phyloP scores from a whole-genome alignment of 2,888 invertebrate species.

The Crioceris asparagi region DNA sequence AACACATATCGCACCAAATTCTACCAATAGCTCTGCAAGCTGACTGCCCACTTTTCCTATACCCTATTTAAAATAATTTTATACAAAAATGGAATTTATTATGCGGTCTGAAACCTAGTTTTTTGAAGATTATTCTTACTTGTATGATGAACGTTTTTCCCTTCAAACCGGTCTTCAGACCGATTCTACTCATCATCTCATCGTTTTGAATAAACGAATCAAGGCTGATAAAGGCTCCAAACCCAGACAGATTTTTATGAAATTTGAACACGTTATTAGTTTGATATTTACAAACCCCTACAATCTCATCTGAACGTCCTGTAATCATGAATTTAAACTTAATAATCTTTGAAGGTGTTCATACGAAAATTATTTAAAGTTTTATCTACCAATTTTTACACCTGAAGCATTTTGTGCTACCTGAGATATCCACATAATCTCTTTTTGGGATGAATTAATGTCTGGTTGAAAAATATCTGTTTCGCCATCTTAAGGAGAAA shows the following conservation, averaged over 20 bases:
- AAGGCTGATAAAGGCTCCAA: slow-evolving; percentile 26
- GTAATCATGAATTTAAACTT: too few relatives aligned
- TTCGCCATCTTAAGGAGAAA: slow-evolving; percentile 20
- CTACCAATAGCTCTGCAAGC: slow-evolving; percentile 23
- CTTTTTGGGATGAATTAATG: slow-evolving; percentile 24
- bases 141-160: slow-evolving; percentile 34
- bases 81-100: background rate
- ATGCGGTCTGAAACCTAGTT: too few relatives aligned
- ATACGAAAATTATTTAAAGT: too few relatives aligned
- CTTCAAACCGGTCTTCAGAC: slow-evolving; percentile 21
- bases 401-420: slow-evolving; percentile 18
- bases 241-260: slow-evolving; percentile 24
- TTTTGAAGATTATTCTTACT: too few relatives aligned
- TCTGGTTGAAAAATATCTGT: slow-evolving; percentile 32
- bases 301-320: too few relatives aligned
- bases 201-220: slow-evolving; percentile 27
- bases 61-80: slow-evolving; percentile 22
- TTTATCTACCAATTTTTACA: too few relatives aligned
- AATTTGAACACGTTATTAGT: slow-evolving; percentile 26
- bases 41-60: slow-evolving; percentile 30
- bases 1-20: slow-evolving; percentile 31
- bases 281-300: slow-evolving; percentile 28
- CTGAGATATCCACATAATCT: slow-evolving; percentile 29
- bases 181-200: slow-evolving; percentile 23
- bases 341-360: too few relatives aligned